Percentiles rank a stretch among this genome's conserved stretches.
Evolutionary conservation across 2,113 vertebrate species (phyloP).

Genomic region (Psittacula cyanocephala): DNA sequence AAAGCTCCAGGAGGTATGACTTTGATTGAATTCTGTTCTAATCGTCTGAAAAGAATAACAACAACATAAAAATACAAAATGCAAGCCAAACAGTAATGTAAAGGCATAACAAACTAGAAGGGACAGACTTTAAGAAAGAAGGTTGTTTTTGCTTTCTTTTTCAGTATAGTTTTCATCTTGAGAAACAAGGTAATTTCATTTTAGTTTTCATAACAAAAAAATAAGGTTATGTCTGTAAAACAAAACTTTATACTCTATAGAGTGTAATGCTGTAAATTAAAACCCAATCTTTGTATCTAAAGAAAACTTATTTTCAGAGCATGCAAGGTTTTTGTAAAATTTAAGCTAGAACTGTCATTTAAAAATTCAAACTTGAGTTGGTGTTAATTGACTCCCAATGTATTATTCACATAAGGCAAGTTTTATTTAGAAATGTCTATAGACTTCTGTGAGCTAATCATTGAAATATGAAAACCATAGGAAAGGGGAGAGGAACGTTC

Average conservation of each 20-base stretch:
- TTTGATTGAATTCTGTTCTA: slow-evolving; percentile 99
- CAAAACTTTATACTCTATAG: not conserved
- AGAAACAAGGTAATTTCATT: not conserved
- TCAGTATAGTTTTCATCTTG: not conserved
- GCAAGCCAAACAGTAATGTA: not conserved
- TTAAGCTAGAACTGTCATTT: not conserved
- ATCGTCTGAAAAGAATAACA: slow-evolving; percentile 81
- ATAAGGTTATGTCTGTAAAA: not conserved
- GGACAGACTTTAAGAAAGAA: not conserved
- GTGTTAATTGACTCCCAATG: not conserved
- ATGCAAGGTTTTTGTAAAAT: not conserved
- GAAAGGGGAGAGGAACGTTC: not conserved
- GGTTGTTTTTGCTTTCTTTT: not conserved
- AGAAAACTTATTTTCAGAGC: not conserved
- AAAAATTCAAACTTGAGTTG: not conserved
- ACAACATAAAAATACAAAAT: not conserved
- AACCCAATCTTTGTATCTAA: not conserved
- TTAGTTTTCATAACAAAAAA: not conserved
- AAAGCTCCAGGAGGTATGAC: slow-evolving; percentile 95
- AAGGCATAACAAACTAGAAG: not conserved
- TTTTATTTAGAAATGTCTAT: not conserved
- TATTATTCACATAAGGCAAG: not conserved
- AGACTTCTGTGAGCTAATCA: not conserved
- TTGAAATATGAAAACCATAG: not conserved
- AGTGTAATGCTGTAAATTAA: not conserved